These are phyloP conservation scores for Pheosia tremula DNA, from an alignment of 2,888 invertebrate species.

Conservation along the genomic window DNA sequence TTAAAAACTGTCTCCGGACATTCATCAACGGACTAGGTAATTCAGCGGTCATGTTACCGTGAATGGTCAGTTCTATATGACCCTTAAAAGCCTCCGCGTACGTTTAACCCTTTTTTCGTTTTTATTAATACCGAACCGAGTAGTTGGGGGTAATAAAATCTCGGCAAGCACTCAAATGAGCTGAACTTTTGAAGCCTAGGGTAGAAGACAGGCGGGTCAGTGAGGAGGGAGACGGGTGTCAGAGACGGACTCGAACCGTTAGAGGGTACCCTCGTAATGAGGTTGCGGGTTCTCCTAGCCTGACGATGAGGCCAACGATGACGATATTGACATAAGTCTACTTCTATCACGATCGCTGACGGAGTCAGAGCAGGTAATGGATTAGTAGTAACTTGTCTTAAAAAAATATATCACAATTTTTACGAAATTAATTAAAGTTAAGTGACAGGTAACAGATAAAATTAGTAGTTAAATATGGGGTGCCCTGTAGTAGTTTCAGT, in stretches of 20 bases:
- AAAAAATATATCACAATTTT: too few relatives aligned
- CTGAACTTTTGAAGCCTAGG: slow-evolving; percentile 83
- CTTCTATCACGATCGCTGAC: too few relatives aligned
- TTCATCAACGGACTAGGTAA: slow-evolving; percentile 71
- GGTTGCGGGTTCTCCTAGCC: too few relatives aligned
- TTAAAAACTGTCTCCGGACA: slow-evolving; percentile 71
- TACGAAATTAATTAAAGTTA: too few relatives aligned
- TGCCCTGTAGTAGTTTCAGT: too few relatives aligned
- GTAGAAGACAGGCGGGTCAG: slow-evolving; percentile 82
- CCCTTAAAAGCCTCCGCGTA: slow-evolving; percentile 73
- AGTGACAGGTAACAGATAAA: too few relatives aligned
- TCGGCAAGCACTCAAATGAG: slow-evolving; percentile 83
- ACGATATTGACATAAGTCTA: too few relatives aligned
- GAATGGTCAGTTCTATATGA: slow-evolving; percentile 72
- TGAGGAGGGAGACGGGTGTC: slow-evolving; percentile 71
- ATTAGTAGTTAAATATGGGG: too few relatives aligned
- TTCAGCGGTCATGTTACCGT: slow-evolving; percentile 74
- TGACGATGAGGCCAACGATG: too few relatives aligned
- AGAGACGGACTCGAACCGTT: slow-evolving; percentile 53
- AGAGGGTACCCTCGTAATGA: too few relatives aligned
- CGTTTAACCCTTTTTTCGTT: slow-evolving; percentile 69
- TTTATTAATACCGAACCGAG: slow-evolving; percentile 72
- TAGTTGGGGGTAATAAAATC: slow-evolving; percentile 83
- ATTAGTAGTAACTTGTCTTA: too few relatives aligned
- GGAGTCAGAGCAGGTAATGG: too few relatives aligned